Conservation (phyloP, 2,113 vertebrate species). For the Centrocercus urophasianus region DNA sequence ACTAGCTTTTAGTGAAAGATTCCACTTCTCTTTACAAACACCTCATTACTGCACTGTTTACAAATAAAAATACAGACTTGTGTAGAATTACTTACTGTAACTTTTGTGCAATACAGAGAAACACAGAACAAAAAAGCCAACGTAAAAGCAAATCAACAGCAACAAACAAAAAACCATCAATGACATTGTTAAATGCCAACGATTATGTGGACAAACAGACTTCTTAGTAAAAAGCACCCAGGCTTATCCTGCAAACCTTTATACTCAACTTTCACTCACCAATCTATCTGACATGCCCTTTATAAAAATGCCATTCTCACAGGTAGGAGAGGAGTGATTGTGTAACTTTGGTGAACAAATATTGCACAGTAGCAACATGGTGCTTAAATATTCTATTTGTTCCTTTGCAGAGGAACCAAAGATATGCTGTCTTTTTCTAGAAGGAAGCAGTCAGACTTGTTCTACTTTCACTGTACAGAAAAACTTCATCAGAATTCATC, state of each 20-base stretch:
- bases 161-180: neutral
- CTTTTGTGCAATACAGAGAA: neutral
- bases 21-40: neutral
- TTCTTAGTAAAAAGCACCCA: neutral
- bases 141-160: neutral
- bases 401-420: neutral
- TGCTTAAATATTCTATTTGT: neutral
- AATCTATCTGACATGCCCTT: neutral
- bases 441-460: neutral
- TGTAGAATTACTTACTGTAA: neutral
- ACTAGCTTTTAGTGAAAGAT: neutral
- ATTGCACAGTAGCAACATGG: neutral
- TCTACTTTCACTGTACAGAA: neutral
- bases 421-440: neutral
- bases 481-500: neutral
- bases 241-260: neutral
- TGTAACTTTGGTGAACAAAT: neutral
- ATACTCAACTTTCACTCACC: neutral
- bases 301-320: neutral
- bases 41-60: neutral
- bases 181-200: neutral
- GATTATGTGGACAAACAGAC: neutral
- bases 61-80: neutral
- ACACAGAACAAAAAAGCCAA: neutral
- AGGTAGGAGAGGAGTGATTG: neutral